phyloP scores from a whole-genome alignment of 2,797 vertebrate genomes.

The Merluccius polli region DNA sequence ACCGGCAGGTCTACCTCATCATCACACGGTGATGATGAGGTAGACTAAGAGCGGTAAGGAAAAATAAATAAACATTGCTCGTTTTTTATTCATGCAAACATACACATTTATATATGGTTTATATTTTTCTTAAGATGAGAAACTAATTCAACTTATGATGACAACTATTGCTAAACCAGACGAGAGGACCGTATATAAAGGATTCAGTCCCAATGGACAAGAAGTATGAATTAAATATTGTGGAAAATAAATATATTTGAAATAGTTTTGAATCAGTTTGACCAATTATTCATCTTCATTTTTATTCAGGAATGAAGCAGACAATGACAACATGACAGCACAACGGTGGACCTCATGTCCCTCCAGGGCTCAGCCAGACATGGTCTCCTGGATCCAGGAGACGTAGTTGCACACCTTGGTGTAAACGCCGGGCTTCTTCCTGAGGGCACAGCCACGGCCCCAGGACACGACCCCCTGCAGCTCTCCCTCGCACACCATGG shows the following conservation, averaged over 20 bases:
- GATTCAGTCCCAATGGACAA: too few relatives aligned
- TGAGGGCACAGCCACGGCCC: slow-evolving; percentile 74
- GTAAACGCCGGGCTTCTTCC: slow-evolving; percentile 78
- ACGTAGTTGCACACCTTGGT: slow-evolving; percentile 79
- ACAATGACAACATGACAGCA: slow-evolving; percentile 9
- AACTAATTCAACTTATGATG: neutral
- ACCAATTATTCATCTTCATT: neutral
- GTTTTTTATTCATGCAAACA: neutral
- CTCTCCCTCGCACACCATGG: slow-evolving; percentile 71
- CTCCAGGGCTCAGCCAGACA: slow-evolving; percentile 52
- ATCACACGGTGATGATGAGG: neutral
- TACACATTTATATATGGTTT: neutral
- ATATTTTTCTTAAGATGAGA: neutral
- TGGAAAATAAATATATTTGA: neutral
- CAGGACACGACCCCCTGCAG: slow-evolving; percentile 86
- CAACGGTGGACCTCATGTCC: too few relatives aligned
- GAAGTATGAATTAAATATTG: neutral
- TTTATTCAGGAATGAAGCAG: neutral
- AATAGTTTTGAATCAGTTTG: neutral
- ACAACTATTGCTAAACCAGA: slow-evolving; percentile 12
- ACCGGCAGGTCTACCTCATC: neutral
- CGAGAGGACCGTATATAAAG: slow-evolving; percentile 29
- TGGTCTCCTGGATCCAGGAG: slow-evolving; percentile 73
- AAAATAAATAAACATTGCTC: neutral
- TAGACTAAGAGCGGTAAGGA: too few relatives aligned